phyloP scores from a whole-genome alignment of 2,113 vertebrate genomes.

The Percina caprodes region DNA sequence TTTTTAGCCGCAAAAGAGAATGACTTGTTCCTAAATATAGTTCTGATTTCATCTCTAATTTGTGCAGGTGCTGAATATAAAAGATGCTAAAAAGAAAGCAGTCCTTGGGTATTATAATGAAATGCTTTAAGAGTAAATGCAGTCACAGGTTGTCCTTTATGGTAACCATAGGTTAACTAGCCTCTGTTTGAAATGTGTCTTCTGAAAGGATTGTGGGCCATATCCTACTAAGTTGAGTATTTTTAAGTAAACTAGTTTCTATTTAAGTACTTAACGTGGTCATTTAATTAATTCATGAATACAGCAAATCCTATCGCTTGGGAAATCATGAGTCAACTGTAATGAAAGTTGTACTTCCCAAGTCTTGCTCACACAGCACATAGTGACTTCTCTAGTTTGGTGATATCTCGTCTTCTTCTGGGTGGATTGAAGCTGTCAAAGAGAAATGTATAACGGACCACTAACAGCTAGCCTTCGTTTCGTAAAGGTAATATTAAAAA shows the following conservation, averaged over 20 bases:
- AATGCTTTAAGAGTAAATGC: not conserved
- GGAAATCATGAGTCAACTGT: constrained; percentile 5
- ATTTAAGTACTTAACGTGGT: not conserved
- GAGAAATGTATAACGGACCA: constrained; percentile 9
- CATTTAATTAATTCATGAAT: not conserved
- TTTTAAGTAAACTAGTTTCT: constrained; percentile 8
- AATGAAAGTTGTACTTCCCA: not conserved
- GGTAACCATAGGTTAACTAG: not conserved
- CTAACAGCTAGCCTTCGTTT: not conserved
- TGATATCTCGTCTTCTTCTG: not conserved
- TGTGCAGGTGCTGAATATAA: constrained; percentile 10
- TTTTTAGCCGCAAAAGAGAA: constrained; percentile 50
- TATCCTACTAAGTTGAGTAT: not conserved
- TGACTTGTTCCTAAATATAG: constrained; percentile 45
- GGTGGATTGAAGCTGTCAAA: constrained; percentile 26
- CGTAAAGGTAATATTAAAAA: constrained; percentile 34
- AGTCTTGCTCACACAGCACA: constrained; percentile 10
- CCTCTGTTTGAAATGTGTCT: not conserved
- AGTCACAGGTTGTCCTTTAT: not conserved
- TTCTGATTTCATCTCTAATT: constrained; percentile 38
- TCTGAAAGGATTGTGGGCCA: not conserved
- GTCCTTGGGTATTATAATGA: not conserved
- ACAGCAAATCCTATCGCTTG: not conserved
- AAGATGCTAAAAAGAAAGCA: not conserved
- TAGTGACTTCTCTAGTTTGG: constrained; percentile 9